A percentile compares a stretch with the other conserved stretches of the same genome.
Conservation (phyloP, 2,797 vertebrate species). For the Clarias pachynema region DNA sequence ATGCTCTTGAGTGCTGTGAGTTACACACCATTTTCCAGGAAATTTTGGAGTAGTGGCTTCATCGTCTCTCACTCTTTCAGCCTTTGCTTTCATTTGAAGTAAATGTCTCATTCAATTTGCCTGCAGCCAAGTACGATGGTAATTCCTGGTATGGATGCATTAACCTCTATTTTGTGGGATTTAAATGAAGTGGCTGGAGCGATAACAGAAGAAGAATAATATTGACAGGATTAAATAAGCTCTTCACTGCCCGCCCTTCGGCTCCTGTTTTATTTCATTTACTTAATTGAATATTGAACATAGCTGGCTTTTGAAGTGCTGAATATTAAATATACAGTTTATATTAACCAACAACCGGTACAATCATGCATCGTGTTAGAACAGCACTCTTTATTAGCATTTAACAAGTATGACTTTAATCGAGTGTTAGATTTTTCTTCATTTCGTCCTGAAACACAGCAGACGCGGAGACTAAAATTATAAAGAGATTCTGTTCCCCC, state of each 20-base stretch:
- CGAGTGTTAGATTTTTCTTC: background rate
- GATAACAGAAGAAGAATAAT: slow-evolving; percentile 46
- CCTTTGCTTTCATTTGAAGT: slow-evolving; percentile 34
- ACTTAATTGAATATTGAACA: slow-evolving; percentile 50
- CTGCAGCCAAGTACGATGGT: slow-evolving; percentile 39
- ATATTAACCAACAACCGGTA: background rate
- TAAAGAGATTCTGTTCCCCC: slow-evolving; percentile 35
- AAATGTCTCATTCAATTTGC: slow-evolving; percentile 51
- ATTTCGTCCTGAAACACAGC: background rate
- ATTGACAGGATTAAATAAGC: slow-evolving; percentile 54
- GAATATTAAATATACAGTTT: slow-evolving; percentile 6
- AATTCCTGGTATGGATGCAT: slow-evolving; percentile 49
- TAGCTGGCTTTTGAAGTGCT: background rate
- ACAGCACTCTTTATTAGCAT: slow-evolving; percentile 36
- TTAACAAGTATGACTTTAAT: slow-evolving; percentile 45
- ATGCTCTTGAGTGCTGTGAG: slow-evolving; percentile 11
- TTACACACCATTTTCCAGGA: slow-evolving; percentile 10
- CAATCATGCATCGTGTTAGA: background rate
- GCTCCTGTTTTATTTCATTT: slow-evolving; percentile 47
- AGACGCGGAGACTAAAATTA: slow-evolving; percentile 22
- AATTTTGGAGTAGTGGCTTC: slow-evolving; percentile 3
- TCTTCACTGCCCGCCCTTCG: slow-evolving; percentile 21
- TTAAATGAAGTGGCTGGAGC: slow-evolving; percentile 50
- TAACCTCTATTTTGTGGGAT: slow-evolving; percentile 51
- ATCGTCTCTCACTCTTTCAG: slow-evolving; percentile 4